These are phyloP conservation scores for Gasterosteus nipponicus DNA, from an alignment of 2,113 vertebrate genomes.

Conservation along the genomic window DNA sequence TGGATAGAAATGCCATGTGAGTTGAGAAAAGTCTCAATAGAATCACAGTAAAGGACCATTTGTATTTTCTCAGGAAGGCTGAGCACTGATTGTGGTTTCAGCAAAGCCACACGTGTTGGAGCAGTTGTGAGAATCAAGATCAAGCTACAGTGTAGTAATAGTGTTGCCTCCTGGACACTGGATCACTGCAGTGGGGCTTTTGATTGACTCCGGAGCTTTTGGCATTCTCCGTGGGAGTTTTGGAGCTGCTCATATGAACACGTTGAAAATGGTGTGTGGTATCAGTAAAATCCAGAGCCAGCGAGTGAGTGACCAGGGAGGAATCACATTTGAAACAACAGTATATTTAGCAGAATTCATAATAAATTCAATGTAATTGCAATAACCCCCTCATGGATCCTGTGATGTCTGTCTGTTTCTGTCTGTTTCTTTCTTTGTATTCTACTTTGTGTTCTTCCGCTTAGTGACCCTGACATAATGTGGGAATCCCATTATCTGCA, in stretches of 20 bases:
- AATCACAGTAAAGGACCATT: conserved; percentile 6
- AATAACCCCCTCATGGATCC: neutral
- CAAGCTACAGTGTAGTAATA: neutral
- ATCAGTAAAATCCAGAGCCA: conserved; percentile 7
- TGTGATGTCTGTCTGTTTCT: neutral
- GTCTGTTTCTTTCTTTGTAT: neutral
- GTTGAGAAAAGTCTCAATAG: neutral
- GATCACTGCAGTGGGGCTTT: neutral
- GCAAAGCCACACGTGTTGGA: neutral
- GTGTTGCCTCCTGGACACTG: neutral
- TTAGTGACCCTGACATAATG: neutral
- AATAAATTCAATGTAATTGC: neutral
- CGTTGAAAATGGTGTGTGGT: neutral
- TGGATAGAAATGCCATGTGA: neutral
- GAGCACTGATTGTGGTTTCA: neutral
- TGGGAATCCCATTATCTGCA: conserved; percentile 13
- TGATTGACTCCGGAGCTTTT: neutral
- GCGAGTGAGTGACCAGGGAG: neutral
- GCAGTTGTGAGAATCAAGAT: neutral
- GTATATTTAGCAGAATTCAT: neutral
- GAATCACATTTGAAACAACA: neutral
- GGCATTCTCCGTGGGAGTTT: neutral
- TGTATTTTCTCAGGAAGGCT: neutral
- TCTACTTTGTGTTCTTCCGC: neutral
- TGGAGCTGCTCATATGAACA: neutral